Conservation (phyloP, 92 coral and sea anemone genomes). For the Phymanthus crucifer region DNA sequence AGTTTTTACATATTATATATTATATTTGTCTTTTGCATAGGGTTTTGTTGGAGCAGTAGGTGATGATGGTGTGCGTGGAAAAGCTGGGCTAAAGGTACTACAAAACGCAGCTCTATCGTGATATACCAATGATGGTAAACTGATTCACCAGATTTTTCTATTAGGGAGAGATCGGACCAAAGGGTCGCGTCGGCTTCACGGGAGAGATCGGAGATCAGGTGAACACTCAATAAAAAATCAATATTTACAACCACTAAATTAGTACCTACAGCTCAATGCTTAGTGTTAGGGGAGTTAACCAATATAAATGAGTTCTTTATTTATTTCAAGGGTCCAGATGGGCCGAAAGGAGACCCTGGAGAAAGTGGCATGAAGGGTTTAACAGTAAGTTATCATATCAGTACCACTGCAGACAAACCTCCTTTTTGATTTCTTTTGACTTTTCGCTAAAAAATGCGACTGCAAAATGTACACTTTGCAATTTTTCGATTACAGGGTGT, state of each 20-base stretch:
- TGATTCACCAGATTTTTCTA: neutral
- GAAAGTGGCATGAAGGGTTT: constrained; percentile 35
- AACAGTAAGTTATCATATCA: neutral
- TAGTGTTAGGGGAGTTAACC: too few species aligned
- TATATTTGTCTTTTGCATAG: constrained; percentile 20
- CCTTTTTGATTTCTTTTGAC: neutral
- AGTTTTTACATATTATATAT: neutral
- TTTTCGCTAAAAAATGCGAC: neutral
- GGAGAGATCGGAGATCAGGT: constrained; percentile 60
- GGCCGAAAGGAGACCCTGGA: constrained; percentile 38
- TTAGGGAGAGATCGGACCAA: constrained; percentile 71
- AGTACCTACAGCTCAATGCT: too few species aligned
- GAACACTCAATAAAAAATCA: neutral
- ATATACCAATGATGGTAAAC: neutral
- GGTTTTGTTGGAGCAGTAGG: constrained; percentile 47
- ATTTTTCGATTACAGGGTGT: constrained; percentile 19
- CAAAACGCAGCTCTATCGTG: neutral
- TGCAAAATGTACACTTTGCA: neutral
- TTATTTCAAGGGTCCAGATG: constrained; percentile 31
- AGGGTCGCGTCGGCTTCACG: constrained; percentile 63
- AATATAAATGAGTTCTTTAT: neutral
- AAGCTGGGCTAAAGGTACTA: constrained; percentile 47
- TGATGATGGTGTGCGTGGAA: constrained; percentile 43
- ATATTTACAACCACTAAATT: too few species aligned
- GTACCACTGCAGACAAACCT: neutral